Conservation (phyloP, 2,797 vertebrate species). For the Menidia menidia region DNA sequence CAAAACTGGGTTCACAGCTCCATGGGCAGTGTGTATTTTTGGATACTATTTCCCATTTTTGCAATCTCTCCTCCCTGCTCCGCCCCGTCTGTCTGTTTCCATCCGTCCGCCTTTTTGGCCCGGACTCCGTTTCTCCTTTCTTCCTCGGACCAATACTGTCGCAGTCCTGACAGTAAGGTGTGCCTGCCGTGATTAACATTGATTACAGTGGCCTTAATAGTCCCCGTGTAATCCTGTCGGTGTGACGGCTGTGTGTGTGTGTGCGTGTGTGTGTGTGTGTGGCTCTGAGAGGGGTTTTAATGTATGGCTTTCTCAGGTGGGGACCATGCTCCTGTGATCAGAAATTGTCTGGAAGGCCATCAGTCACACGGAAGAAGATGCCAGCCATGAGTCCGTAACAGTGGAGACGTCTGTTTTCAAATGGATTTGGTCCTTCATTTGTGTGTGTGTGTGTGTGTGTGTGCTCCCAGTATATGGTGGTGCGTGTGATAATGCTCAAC, state of each 20-base stretch:
- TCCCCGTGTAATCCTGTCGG: conserved; percentile 65
- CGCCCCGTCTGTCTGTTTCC: conserved; percentile 33
- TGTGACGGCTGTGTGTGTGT: conserved; percentile 21
- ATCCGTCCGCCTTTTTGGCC: conserved; percentile 26
- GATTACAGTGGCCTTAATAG: conserved; percentile 80
- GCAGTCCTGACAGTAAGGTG: conserved; percentile 68
- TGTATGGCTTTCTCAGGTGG: conserved; percentile 22
- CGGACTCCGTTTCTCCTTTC: conserved; percentile 28
- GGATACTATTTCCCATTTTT: conserved; percentile 61
- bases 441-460: not conserved
- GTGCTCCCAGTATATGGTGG: not conserved
- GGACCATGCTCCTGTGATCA: conserved; percentile 26
- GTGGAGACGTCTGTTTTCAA: conserved; percentile 50
- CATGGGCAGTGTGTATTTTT: conserved; percentile 69
- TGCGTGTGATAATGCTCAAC: not conserved
- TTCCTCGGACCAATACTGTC: conserved; percentile 60
- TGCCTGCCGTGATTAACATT: conserved; percentile 82
- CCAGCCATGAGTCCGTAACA: conserved; percentile 62
- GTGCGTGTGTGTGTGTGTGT: conserved; percentile 14
- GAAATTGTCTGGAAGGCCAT: conserved; percentile 58
- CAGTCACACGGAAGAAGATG: conserved; percentile 60
- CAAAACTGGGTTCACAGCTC: conserved; percentile 62
- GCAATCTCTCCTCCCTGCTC: conserved; percentile 41
- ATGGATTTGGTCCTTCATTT: conserved; percentile 16
- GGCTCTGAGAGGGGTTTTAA: conserved; percentile 19